Conservation (phyloP, 2,113 vertebrate genomes). For the Rutilus rutilus region DNA sequence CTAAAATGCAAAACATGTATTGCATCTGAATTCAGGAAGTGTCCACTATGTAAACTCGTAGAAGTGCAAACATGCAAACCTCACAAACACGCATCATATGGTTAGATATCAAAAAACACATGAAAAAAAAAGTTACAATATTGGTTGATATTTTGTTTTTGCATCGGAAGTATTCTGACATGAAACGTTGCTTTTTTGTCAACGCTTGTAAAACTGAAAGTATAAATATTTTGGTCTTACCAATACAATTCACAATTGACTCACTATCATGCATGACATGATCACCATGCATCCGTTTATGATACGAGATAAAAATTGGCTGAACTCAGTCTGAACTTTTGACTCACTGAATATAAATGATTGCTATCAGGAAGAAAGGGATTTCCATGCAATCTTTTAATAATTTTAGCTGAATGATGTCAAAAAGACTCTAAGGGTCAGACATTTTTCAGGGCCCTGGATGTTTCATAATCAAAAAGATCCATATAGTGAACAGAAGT, state of each 20-base stretch:
- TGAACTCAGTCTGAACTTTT: neutral
- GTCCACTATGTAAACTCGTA: too few species aligned
- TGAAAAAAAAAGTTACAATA: neutral
- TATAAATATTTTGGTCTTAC: neutral
- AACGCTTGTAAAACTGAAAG: neutral
- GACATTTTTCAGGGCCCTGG: too few species aligned
- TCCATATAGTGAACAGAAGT: too few species aligned
- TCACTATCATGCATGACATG: too few species aligned
- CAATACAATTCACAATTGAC: neutral
- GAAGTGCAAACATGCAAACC: neutral
- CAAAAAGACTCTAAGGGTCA: too few species aligned
- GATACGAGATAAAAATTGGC: neutral
- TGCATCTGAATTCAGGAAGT: neutral
- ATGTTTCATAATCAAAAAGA: neutral
- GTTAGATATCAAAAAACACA: neutral
- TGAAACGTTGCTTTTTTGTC: neutral
- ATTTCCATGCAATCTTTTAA: neutral
- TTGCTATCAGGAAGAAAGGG: neutral
- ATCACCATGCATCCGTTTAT: neutral
- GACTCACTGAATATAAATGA: neutral
- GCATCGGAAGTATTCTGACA: neutral
- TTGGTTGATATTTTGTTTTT: neutral
- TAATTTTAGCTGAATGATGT: neutral
- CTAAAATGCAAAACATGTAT: slow-evolving; percentile 1
- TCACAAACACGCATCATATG: neutral